These are phyloP conservation scores for Metaphire vulgaris DNA, from an alignment of 1,140 invertebrate species.

Conservation along the genomic window DNA sequence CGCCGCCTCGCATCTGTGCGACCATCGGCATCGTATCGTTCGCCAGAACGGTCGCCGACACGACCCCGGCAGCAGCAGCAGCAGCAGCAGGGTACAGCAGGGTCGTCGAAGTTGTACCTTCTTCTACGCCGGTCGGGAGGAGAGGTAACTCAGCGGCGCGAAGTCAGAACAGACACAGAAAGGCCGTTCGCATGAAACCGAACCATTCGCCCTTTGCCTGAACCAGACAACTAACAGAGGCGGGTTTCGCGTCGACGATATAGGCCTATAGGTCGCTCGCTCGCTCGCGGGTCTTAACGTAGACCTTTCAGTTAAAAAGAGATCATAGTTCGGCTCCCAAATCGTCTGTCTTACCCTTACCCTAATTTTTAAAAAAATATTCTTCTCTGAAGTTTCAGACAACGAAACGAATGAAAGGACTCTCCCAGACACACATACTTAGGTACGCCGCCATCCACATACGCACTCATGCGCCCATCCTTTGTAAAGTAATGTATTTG, in stretches of 20 bases:
- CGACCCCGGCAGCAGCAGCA: neutral
- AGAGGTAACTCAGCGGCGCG: neutral
- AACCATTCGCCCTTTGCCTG: neutral
- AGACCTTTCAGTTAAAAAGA: neutral
- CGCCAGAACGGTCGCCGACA: neutral
- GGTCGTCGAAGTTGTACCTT: too few relatives aligned
- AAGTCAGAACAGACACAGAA: neutral
- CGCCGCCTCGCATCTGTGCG: neutral
- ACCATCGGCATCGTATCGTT: neutral
- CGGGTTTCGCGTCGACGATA: too few relatives aligned
- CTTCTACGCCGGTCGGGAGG: too few relatives aligned
- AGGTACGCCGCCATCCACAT: too few relatives aligned
- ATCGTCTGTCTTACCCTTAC: neutral
- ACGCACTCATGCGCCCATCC: too few relatives aligned
- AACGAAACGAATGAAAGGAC: too few relatives aligned
- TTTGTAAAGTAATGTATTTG: too few relatives aligned
- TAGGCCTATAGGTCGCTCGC: too few relatives aligned
- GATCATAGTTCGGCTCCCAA: neutral
- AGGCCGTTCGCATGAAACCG: neutral
- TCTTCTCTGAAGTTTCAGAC: too few relatives aligned
- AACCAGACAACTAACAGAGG: neutral
- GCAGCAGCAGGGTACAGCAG: too few relatives aligned
- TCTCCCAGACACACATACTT: too few relatives aligned
- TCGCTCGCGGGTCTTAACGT: too few relatives aligned
- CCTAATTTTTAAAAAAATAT: neutral